A percentile compares a stretch with the other conserved stretches of the same genome.
Evolutionary conservation across 2,888 invertebrate genomes (phyloP).

Genomic region (Rhyacophila evoluta): DNA sequence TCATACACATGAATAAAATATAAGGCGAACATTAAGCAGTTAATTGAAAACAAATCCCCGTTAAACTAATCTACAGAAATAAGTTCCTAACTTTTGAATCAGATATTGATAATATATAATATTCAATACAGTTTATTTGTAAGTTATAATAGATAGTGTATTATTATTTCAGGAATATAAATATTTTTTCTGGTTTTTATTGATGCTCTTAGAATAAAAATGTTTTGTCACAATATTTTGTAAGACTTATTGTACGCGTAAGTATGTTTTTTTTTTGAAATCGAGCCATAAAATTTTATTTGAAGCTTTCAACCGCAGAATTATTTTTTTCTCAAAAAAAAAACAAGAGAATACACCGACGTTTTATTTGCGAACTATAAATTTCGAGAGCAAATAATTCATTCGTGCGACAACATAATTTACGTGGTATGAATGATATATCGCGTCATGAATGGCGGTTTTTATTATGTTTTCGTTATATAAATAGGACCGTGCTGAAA

Average conservation of each 20-base stretch:
- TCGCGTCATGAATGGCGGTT: not conserved
- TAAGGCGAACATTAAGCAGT: no score
- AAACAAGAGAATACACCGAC: not conserved
- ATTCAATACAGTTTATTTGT: not conserved
- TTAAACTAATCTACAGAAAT: not conserved
- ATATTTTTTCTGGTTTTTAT: not conserved
- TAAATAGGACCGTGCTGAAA: not conserved
- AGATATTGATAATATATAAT: not conserved
- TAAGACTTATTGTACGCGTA: not conserved
- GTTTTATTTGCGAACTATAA: constrained; percentile 17
- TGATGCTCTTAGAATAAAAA: not conserved
- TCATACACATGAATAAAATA: no score
- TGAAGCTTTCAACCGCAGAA: not conserved
- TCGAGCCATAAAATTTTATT: not conserved
- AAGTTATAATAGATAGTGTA: not conserved
- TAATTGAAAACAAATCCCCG: no score
- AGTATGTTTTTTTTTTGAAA: not conserved
- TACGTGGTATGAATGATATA: constrained; percentile 24
- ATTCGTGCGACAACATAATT: not conserved
- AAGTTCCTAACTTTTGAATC: not conserved
- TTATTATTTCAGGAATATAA: not conserved
- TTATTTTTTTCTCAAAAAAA: not conserved
- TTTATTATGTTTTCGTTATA: not conserved
- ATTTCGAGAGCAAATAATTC: constrained; percentile 1
- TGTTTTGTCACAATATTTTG: not conserved